These are phyloP conservation scores for Tinamus major DNA, from an alignment of 2,797 vertebrate species.

Conservation along the genomic window DNA sequence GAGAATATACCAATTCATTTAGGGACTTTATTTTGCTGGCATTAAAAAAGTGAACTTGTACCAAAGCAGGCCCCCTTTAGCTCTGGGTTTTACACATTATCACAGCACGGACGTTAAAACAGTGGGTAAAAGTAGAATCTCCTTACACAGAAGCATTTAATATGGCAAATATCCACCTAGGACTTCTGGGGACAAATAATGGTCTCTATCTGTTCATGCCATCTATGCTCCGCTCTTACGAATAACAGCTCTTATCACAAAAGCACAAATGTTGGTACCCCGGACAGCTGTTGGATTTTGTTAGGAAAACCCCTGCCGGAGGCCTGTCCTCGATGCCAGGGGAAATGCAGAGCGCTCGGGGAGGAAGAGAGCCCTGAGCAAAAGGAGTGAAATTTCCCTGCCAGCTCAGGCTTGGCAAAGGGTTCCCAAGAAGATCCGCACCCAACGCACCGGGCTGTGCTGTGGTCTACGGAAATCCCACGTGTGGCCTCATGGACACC, in stretches of 20 bases:
- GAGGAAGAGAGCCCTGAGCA: background rate
- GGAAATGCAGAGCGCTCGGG: background rate
- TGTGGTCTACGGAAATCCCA: background rate
- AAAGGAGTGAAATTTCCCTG: background rate
- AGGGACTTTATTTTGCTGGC: background rate
- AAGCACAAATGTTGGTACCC: background rate
- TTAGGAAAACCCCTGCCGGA: background rate
- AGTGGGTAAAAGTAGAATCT: background rate
- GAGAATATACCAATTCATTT: background rate
- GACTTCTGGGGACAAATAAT: background rate
- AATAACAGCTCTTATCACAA: background rate
- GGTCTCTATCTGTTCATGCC: fast-evolving
- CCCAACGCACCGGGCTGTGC: background rate
- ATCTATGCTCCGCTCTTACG: background rate
- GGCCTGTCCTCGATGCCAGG: background rate
- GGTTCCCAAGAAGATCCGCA: background rate
- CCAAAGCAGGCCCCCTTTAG: background rate
- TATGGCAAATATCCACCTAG: fast-evolving
- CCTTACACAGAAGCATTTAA: background rate
- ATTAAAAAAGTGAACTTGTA: background rate
- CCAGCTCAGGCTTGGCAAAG: background rate
- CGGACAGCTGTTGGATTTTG: background rate
- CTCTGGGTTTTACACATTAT: background rate
- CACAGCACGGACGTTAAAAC: fast-evolving
- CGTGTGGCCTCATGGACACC: background rate